A percentile compares a stretch with the other conserved stretches of the same genome.
Conservation (phyloP, 2,113 vertebrate genomes). For the Rallus limicola region DNA sequence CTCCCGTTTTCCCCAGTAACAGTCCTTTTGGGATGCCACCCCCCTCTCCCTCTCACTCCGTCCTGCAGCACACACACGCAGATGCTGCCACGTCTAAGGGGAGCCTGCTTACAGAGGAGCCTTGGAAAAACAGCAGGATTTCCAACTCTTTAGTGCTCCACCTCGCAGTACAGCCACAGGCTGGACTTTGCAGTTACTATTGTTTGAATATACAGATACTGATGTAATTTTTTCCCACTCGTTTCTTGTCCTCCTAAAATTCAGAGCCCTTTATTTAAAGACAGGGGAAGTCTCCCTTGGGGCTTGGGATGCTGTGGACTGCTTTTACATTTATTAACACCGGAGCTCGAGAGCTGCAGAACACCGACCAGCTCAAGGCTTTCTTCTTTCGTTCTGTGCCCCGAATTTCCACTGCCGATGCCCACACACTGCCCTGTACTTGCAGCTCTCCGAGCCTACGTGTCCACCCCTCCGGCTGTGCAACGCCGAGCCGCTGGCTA, state of each 20-base stretch:
- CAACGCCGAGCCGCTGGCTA: fast-evolving
- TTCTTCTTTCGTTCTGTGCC: background rate
- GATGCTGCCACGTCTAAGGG: background rate
- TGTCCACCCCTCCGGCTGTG: fast-evolving
- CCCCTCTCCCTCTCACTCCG: background rate
- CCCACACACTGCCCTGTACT: fast-evolving
- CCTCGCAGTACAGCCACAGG: background rate
- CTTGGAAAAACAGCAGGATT: background rate
- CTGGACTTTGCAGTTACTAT: background rate
- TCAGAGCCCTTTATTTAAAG: background rate
- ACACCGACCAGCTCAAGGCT: background rate
- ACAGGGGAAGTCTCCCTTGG: too few species aligned
- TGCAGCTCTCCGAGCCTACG: fast-evolving
- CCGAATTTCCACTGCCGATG: fast-evolving
- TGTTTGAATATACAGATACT: background rate
- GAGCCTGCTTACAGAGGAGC: background rate
- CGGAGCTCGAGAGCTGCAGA: background rate
- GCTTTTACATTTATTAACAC: background rate
- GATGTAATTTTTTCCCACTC: background rate
- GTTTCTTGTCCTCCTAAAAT: background rate
- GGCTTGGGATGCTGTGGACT: background rate
- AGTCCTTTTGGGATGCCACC: background rate
- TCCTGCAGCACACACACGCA: background rate
- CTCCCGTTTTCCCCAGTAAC: background rate
- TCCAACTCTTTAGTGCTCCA: background rate